phyloP scores from a whole-genome alignment of 2,888 invertebrate species.

The Acanthosoma haemorrhoidale region DNA sequence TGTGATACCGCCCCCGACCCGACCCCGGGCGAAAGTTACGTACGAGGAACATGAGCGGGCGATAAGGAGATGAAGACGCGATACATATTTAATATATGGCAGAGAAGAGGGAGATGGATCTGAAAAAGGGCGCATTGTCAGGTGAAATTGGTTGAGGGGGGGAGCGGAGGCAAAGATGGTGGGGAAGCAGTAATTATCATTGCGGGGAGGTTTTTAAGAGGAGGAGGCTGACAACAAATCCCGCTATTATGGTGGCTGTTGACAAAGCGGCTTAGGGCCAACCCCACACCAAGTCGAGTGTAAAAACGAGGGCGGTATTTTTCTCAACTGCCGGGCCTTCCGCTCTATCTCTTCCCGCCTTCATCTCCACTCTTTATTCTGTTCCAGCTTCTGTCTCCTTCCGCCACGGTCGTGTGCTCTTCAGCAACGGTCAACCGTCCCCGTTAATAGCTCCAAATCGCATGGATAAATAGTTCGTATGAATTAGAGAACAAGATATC shows the following conservation, averaged over 20 bases:
- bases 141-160: slow-evolving; percentile 20
- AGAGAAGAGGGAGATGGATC: slow-evolving; percentile 19
- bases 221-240: slow-evolving; percentile 34
- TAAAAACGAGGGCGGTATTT: slow-evolving; percentile 39
- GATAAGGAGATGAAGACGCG: slow-evolving; percentile 16
- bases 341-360: background rate
- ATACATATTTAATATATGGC: slow-evolving; percentile 23
- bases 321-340: background rate
- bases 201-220: background rate
- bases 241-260: slow-evolving; percentile 38
- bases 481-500: too few relatives aligned
- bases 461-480: too few relatives aligned
- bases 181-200: slow-evolving; percentile 8
- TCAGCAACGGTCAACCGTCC: background rate
- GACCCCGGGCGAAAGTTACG: background rate
- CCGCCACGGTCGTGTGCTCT: background rate
- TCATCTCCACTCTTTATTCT: too few relatives aligned
- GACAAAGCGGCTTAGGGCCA: slow-evolving; percentile 38
- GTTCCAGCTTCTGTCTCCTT: background rate
- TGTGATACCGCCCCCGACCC: background rate
- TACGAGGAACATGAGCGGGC: background rate
- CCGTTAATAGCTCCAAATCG: background rate
- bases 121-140: slow-evolving; percentile 30
- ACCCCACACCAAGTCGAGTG: slow-evolving; percentile 19
- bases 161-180: background rate